phyloP scores from a whole-genome alignment of 2,888 invertebrate genomes.

The Gisinianus flammeolus region DNA sequence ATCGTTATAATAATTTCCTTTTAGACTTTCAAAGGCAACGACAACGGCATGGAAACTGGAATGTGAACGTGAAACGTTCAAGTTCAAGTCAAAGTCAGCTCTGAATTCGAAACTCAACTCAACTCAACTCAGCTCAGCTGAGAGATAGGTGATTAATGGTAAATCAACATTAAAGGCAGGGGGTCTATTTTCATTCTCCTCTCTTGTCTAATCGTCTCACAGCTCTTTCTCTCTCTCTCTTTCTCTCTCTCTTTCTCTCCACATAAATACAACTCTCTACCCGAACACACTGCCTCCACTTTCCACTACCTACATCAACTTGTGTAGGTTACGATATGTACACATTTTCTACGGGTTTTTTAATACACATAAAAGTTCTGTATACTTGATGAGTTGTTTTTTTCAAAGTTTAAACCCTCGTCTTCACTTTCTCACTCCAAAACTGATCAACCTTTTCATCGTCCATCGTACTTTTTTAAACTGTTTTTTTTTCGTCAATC shows the following conservation, averaged over 20 bases:
- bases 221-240: constrained; percentile 22
- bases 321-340: no score
- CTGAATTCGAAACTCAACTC: neutral
- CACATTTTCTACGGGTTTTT: no score
- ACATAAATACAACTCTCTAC: constrained; percentile 7
- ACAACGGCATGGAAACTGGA: no score
- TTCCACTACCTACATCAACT: neutral
- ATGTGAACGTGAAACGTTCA: neutral
- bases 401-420: constrained; percentile 7
- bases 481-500: neutral
- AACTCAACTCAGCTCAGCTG: neutral
- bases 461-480: constrained; percentile 5
- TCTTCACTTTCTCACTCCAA: constrained; percentile 31
- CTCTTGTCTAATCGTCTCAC: constrained; percentile 25
- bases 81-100: neutral
- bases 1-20: no score
- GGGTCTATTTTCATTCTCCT: constrained; percentile 29
- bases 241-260: constrained; percentile 10
- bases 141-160: constrained; percentile 42
- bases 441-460: constrained; percentile 25
- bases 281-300: neutral
- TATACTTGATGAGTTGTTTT: constrained; percentile 32
- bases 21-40: no score
- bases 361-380: constrained; percentile 27
- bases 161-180: constrained; percentile 41